phyloP scores from a whole-genome alignment of 2,797 vertebrate species.

The Platalea minor region DNA sequence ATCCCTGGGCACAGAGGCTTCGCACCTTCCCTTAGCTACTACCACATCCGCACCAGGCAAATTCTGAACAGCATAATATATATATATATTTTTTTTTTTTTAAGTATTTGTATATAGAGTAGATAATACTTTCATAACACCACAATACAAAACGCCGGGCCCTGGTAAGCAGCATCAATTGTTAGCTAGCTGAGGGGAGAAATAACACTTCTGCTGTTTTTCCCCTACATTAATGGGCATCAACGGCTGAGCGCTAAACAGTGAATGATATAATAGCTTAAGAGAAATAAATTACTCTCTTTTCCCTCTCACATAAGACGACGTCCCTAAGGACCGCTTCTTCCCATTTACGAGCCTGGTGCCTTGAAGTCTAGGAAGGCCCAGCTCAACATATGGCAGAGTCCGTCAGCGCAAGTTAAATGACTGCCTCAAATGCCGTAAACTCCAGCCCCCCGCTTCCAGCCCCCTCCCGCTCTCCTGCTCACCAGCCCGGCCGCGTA shows the following conservation, averaged over 20 bases:
- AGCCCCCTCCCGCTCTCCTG: not conserved
- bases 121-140: not conserved
- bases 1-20: not conserved
- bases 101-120: not conserved
- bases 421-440: constrained; percentile 34
- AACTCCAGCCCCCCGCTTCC: not conserved
- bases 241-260: not conserved
- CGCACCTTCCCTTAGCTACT: not conserved
- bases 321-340: constrained; percentile 34
- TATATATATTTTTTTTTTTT: not conserved
- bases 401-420: constrained; percentile 41
- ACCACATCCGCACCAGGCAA: not conserved
- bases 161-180: not conserved
- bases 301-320: not conserved
- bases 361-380: constrained; percentile 36
- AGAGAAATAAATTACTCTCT: not conserved
- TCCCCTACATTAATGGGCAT: not conserved
- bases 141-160: not conserved
- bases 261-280: not conserved
- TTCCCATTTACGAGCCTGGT: constrained; percentile 26
- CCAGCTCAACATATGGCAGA: constrained; percentile 40
- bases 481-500: not conserved
- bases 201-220: not conserved
- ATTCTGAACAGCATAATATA: not conserved
- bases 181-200: not conserved